Evolutionary conservation across 2,888 invertebrate species (phyloP).

Genomic region (Drosophila seclusa): DNA sequence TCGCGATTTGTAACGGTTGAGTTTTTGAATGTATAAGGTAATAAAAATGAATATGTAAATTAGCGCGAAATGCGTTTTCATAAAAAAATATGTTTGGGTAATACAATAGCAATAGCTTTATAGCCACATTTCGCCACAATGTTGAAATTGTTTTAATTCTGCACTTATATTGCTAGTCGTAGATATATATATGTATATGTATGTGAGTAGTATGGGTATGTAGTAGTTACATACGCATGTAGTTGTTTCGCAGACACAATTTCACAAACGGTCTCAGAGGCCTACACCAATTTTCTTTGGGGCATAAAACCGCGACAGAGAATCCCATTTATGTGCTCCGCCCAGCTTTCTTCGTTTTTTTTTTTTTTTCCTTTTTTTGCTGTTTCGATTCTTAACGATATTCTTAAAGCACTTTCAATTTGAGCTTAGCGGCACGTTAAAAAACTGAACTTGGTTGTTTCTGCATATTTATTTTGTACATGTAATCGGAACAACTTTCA

Average conservation of each 20-base stretch:
- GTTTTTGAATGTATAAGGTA: neutral
- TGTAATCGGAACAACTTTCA: constrained; percentile 13
- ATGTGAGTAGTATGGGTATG: neutral
- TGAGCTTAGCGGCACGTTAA: constrained; percentile 17
- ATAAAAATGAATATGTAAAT: constrained; percentile 47
- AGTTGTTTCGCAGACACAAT: constrained; percentile 35
- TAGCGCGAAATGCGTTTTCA: constrained; percentile 22
- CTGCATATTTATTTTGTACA: constrained; percentile 15
- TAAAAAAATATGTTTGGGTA: constrained; percentile 36
- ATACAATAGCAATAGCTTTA: constrained; percentile 19
- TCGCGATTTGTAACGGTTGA: neutral
- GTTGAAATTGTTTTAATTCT: constrained; percentile 22
- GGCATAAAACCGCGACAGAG: constrained; percentile 37
- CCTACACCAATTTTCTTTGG: constrained; percentile 18
- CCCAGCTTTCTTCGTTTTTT: neutral
- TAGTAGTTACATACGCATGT: constrained; percentile 16
- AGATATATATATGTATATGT: neutral
- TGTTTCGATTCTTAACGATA: constrained; percentile 22
- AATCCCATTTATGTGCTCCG: constrained; percentile 38
- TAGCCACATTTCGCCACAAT: constrained; percentile 1
- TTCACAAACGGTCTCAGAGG: constrained; percentile 26
- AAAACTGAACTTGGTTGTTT: constrained; percentile 1
- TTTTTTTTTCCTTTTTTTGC: neutral
- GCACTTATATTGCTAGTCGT: constrained; percentile 1
- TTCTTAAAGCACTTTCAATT: constrained; percentile 28